phyloP scores from a whole-genome alignment of 2,113 vertebrate genomes.

The Gymnorhina tibicen region DNA sequence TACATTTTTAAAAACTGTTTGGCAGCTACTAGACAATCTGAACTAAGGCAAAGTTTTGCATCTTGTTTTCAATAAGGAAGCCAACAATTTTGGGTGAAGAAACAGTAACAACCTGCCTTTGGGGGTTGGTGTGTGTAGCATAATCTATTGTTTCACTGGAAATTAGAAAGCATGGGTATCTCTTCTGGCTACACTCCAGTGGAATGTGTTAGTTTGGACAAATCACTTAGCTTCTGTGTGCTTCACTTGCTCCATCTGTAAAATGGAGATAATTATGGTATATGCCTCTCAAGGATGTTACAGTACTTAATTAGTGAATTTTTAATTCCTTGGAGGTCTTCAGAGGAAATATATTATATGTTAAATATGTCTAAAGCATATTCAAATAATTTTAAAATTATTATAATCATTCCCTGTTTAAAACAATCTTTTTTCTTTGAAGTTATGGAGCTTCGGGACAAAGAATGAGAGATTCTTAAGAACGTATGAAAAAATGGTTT shows the following conservation, averaged over 20 bases:
- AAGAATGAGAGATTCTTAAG: background rate
- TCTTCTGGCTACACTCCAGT: conserved; percentile 40
- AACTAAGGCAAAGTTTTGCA: conserved; percentile 16
- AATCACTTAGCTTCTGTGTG: conserved; percentile 42
- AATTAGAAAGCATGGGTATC: conserved; percentile 15
- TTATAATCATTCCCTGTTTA: background rate
- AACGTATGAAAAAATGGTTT: background rate
- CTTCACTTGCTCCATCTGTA: conserved; percentile 59
- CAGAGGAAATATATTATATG: conserved; percentile 31
- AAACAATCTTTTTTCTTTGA: background rate
- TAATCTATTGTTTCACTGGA: conserved; percentile 32
- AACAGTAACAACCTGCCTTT: conserved; percentile 3
- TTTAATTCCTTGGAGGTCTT: conserved; percentile 42
- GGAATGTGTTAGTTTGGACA: conserved; percentile 39
- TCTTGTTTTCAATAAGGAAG: conserved; percentile 16
- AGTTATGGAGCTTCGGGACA: background rate
- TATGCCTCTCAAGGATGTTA: conserved; percentile 50
- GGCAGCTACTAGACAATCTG: background rate
- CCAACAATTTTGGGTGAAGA: background rate
- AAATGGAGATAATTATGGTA: conserved; percentile 58
- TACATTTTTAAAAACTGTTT: background rate
- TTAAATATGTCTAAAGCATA: conserved; percentile 30
- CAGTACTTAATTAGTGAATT: conserved; percentile 51
- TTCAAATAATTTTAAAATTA: background rate
- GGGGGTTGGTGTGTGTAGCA: background rate